Evolutionary conservation across 2,888 invertebrate species (phyloP).

Genomic region (Andrena flavipes): DNA sequence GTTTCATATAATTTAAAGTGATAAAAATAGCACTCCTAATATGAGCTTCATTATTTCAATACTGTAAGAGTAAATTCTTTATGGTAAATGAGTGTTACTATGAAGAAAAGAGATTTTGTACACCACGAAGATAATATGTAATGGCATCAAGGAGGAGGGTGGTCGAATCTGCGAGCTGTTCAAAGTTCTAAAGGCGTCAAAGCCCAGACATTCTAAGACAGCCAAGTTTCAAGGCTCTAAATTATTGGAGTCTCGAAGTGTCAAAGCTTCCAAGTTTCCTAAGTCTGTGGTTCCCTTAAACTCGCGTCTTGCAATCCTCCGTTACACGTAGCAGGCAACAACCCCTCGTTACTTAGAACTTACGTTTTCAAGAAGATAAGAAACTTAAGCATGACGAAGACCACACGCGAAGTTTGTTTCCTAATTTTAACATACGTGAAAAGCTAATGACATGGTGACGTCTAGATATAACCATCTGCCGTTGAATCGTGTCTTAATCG

Average conservation of each 20-base stretch:
- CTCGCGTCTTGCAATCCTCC: conserved; percentile 28
- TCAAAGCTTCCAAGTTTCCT: conserved; percentile 30
- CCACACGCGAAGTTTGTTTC: background rate
- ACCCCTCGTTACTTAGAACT: background rate
- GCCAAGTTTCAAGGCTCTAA: conserved; percentile 40
- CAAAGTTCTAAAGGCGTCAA: conserved; percentile 28
- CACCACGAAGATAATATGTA: background rate
- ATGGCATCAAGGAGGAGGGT: background rate
- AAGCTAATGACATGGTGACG: background rate
- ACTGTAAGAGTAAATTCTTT: background rate
- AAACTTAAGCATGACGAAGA: background rate
- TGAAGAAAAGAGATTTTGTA: background rate
- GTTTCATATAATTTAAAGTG: too few relatives aligned
- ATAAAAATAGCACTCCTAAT: too few relatives aligned
- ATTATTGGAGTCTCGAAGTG: conserved; percentile 37
- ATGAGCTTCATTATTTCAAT: too few relatives aligned
- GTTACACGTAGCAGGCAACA: conserved; percentile 10
- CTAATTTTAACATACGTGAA: background rate
- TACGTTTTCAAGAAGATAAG: conserved; percentile 19
- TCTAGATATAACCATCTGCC: background rate
- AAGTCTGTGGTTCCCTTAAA: conserved; percentile 31
- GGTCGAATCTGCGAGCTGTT: conserved; percentile 10
- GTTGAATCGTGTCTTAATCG: conserved; percentile 2
- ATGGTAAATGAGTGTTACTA: background rate
- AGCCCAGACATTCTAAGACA: conserved; percentile 27